phyloP scores from a whole-genome alignment of 2,888 invertebrate genomes.

The Flabesymbios commensalis region DNA sequence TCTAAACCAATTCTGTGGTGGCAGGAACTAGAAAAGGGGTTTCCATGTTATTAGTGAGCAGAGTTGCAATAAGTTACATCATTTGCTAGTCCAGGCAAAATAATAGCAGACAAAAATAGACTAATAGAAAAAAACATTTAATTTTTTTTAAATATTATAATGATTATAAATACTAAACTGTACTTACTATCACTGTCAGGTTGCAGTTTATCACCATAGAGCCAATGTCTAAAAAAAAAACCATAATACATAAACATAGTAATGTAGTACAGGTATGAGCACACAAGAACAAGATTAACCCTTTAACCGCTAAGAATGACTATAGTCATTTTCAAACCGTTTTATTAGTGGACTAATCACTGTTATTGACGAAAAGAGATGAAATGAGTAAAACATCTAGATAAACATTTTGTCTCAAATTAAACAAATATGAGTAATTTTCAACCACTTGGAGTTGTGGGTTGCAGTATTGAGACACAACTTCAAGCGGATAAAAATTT shows the following conservation, averaged over 20 bases:
- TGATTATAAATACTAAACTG: neutral
- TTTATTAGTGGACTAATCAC: neutral
- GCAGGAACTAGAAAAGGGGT: no score
- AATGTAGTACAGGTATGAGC: neutral
- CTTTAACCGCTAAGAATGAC: neutral
- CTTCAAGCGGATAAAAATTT: neutral
- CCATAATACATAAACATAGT: neutral
- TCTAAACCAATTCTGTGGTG: no score
- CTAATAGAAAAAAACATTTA: no score
- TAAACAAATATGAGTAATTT: neutral
- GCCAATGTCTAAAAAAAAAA: conserved; percentile 74
- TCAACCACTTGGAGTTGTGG: no score
- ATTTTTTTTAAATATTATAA: neutral
- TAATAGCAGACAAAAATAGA: no score
- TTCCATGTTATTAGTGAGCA: no score
- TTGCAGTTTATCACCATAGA: conserved; percentile 76
- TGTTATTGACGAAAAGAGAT: neutral
- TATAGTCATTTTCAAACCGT: neutral
- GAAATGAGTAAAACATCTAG: neutral
- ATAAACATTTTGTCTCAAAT: neutral
- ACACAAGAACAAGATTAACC: neutral
- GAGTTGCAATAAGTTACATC: no score
- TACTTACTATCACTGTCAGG: neutral
- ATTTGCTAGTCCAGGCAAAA: no score
- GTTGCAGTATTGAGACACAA: neutral